Base-by-base conservation (phyloP, 2,888 invertebrate genomes). In the Drosophila neutralis region DNA sequence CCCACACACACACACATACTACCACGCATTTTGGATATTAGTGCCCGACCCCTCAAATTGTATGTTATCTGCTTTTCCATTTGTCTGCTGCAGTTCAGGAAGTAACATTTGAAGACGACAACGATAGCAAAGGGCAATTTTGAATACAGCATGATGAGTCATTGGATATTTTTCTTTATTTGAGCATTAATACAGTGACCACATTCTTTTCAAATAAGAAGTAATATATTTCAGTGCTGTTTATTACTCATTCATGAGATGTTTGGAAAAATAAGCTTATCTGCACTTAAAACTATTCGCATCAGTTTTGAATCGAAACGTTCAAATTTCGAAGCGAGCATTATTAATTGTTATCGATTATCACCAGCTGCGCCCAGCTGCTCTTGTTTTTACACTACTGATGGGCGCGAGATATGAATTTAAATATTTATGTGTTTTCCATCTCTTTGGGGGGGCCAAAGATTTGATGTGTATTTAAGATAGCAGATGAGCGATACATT, bases 11-110 rank as follows among this genome's bases (percentile, higher is more conserved):
- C 38, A 21, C 35, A 56, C 29, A 31, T 53, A 36, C 49, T 29
- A 56, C 38, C 27, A 56, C 40, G 51, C 57, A 52, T 62, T 51
- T 51, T 45, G 52, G 52, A 31, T 70, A 58, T 70, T 78, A 57
- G 59, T 49, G 48, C 53, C 48, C 60, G 73, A 71, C 54, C 62
- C 72, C 33, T 66, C 53, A 45, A 53, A 52, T 7, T 70, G 53
- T 51, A 65, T 60, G 58, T 51, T 64, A 59, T 54, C 57, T 53
- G 36, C 27, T 31, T 64, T 49, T 27, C 38, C 42, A 57, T 31
- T 57, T 1, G 31, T 21, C 31, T 42, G 57, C 10, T 57, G 57
- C 57, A 31, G 21, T 42, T 21, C 21, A 57, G 42, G 57, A 57
- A 57, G 57, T 31, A 42, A 57, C 42, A 57, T 42, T 42, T 57